Evolutionary conservation across 1,140 invertebrate species (phyloP).

Genomic region (Drepana arcuata): DNA sequence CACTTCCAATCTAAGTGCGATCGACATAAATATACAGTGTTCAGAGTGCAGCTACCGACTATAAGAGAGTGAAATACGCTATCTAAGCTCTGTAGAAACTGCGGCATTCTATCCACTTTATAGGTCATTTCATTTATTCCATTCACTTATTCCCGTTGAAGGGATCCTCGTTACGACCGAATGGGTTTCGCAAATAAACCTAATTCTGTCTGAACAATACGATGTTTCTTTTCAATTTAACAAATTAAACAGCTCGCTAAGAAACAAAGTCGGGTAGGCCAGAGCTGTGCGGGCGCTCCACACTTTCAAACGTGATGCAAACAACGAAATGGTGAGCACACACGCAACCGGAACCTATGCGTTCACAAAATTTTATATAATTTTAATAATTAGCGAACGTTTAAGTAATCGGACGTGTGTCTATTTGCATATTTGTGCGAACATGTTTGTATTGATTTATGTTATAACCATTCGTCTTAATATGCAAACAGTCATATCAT

Average conservation of each 20-base stretch:
- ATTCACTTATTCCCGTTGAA: slow-evolving; percentile 51
- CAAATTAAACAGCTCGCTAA: slow-evolving; percentile 40
- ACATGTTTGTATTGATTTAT: no score
- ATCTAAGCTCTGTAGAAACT: slow-evolving; percentile 28
- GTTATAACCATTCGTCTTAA: no score
- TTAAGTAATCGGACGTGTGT: slow-evolving; percentile 3
- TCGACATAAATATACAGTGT: no score
- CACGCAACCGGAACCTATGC: no score
- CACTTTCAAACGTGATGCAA: neutral
- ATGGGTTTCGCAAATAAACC: slow-evolving; percentile 53
- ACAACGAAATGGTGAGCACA: no score
- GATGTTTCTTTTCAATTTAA: slow-evolving; percentile 64
- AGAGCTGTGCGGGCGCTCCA: neutral
- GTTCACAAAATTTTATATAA: no score
- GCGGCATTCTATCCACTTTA: slow-evolving; percentile 41
- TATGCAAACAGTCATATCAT: no score
- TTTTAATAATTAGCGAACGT: no score
- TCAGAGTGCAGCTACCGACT: no score
- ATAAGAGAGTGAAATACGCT: slow-evolving; percentile 25
- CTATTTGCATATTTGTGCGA: slow-evolving; percentile 5
- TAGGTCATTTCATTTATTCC: slow-evolving; percentile 60
- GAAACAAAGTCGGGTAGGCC: slow-evolving; percentile 17
- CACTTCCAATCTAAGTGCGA: no score
- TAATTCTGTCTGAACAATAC: slow-evolving; percentile 47
- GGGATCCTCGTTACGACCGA: slow-evolving; percentile 50